Conservation (phyloP, 2,113 vertebrate genomes). For the Apus apus region DNA sequence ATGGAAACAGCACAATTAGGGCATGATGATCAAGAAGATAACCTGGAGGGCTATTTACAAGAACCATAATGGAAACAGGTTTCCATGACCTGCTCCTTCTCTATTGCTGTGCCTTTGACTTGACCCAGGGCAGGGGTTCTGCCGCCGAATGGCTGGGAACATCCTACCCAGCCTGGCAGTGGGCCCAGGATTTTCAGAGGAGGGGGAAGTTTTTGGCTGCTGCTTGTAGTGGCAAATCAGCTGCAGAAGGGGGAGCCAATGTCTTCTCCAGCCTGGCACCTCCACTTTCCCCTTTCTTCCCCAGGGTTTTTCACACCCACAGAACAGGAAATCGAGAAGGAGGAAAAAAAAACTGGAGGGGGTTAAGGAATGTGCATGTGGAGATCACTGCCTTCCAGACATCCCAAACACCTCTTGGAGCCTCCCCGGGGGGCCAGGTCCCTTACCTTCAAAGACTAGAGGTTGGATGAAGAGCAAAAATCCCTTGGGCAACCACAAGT, state of each 20-base stretch:
- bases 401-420: neutral
- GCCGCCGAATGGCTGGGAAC: neutral
- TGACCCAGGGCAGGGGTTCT: neutral
- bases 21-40: slow-evolving; percentile 5
- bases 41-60: slow-evolving; percentile 28
- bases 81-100: slow-evolving; percentile 16
- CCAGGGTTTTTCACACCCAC: neutral
- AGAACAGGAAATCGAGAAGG: neutral
- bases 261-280: slow-evolving; percentile 37
- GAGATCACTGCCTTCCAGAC: neutral
- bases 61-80: slow-evolving; percentile 4
- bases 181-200: neutral
- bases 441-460: neutral
- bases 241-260: slow-evolving; percentile 62
- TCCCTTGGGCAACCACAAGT: neutral
- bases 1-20: neutral
- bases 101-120: neutral
- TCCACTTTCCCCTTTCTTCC: neutral
- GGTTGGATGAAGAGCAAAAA: neutral
- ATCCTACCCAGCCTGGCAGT: neutral
- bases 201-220: neutral
- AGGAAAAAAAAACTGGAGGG: neutral
- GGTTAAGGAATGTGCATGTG: neutral
- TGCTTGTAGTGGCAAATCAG: slow-evolving; percentile 47
- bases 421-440: neutral